These are phyloP conservation scores for Xiphophorus couchianus DNA, from an alignment of 2,113 vertebrate genomes.

Conservation along the genomic window DNA sequence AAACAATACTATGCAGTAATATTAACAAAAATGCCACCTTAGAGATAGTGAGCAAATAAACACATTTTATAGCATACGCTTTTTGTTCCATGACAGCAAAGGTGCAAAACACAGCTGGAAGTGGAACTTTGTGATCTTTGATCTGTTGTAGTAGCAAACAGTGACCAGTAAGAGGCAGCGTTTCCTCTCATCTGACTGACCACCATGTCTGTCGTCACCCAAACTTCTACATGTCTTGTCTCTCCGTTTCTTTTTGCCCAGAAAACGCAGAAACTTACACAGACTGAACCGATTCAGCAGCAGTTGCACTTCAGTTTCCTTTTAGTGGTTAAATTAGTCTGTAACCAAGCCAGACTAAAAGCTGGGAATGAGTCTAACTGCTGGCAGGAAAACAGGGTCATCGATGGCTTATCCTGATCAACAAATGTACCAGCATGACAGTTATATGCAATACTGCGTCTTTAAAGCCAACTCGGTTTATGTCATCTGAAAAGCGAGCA, in stretches of 20 bases:
- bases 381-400: background rate
- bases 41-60: background rate
- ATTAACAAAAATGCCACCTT: background rate
- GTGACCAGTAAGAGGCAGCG: slow-evolving; percentile 69
- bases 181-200: slow-evolving; percentile 69
- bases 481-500: background rate
- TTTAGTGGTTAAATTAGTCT: too few relatives aligned
- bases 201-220: background rate
- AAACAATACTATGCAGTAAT: too few relatives aligned
- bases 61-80: background rate
- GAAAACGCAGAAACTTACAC: background rate
- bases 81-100: background rate
- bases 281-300: background rate
- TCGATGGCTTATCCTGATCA: background rate
- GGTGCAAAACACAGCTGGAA: background rate
- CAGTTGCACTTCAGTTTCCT: background rate
- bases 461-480: background rate
- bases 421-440: background rate
- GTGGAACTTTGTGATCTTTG: background rate
- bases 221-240: background rate
- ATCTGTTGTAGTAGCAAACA: slow-evolving; percentile 56
- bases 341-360: background rate
- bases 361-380: background rate
- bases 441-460: background rate
- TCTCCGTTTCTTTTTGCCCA: background rate